Conservation (phyloP, 2,113 vertebrate species). For the Phyllostomus hastatus region DNA sequence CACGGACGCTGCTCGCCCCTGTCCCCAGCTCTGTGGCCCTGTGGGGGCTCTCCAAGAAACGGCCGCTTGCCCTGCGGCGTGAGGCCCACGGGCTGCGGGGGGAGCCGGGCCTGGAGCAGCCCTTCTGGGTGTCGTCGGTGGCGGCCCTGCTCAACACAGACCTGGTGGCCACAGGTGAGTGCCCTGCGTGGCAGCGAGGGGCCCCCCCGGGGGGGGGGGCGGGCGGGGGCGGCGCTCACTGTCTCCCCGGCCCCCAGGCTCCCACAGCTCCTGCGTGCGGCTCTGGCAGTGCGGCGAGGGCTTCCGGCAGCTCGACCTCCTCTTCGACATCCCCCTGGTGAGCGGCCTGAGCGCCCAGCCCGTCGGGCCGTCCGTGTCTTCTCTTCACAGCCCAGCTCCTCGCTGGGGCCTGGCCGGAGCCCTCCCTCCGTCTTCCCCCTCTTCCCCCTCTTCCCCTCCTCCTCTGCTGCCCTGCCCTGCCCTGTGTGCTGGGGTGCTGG, state of each 20-base stretch:
- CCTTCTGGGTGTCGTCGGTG: constrained; percentile 89
- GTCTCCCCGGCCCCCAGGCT: constrained; percentile 81
- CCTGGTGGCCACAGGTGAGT: constrained; percentile 90
- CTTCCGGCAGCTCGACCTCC: constrained; percentile 86
- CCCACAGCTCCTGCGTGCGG: constrained; percentile 86
- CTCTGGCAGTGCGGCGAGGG: constrained; percentile 92
- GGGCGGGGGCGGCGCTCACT: not conserved
- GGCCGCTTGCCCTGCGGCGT: constrained; percentile 87
- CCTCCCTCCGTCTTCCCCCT: not conserved
- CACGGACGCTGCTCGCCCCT: not conserved
- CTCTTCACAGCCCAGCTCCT: not conserved
- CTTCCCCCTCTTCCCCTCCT: too few species aligned
- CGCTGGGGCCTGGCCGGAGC: not conserved
- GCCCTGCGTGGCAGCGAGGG: not conserved
- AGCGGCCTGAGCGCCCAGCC: not conserved
- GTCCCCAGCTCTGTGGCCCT: constrained; percentile 87
- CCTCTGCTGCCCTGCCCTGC: too few species aligned
- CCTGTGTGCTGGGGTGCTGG: not conserved
- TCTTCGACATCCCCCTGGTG: constrained; percentile 92
- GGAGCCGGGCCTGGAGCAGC: constrained; percentile 84
- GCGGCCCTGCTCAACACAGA: constrained; percentile 91
- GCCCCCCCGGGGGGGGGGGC: fast-evolving
- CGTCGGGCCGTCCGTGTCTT: not conserved
- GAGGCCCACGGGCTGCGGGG: constrained; percentile 88
- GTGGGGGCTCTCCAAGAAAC: constrained; percentile 96